Evolutionary conservation across 1,140 invertebrate genomes (phyloP), one percentile per base, ranked within the genome.

Genomic region (Magallana angulata): DNA sequence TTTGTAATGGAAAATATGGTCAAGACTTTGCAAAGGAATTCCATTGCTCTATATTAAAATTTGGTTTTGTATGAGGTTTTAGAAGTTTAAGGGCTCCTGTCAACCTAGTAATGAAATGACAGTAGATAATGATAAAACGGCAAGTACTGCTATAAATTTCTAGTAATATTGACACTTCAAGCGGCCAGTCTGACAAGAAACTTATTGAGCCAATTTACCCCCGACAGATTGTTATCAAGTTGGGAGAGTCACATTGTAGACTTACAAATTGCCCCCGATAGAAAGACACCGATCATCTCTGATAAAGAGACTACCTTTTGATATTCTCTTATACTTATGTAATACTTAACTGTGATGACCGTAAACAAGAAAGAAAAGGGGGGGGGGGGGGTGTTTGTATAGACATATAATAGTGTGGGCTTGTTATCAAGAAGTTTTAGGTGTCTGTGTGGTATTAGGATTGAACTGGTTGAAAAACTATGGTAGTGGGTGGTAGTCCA

Each of bases 251-350:
- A 30, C 24, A 36, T 7, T 76, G 68, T 18, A 24, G 68, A 12
- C 18, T 30, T 76, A 30, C 36, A 30, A 76, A 30, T 36, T 76
- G 68, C 36, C 12, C 68, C 24, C 14, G 36, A 30, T 36, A 48
- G 36, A 48, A 3, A 48, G 36, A 48, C 36, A 48, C 5, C 36
- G 36, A 30, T 76, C 14, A 76, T 76, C 68, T 24, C 9, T 76
- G 68, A 76, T 76, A 76, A 76, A 76, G 12, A 9, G 24, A 30
- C 18, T 76, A 76, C 68, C 36, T 76, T 11, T 76, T 76, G 68
- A 24, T 24, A 36, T 76, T 76, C 24, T 76, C 4, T 76, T 76
- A 48, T 48, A 48, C 68, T 76, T 76, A 76, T 76, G 18, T 76
- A 76, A 76, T 76, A 30, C 36, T 48, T 48, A 48, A 48, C 36